Percentiles rank a stretch among this genome's conserved stretches.
These are phyloP conservation scores for Oophaga pumilio DNA, from an alignment of 2,113 vertebrate genomes.

Conservation along the genomic window DNA sequence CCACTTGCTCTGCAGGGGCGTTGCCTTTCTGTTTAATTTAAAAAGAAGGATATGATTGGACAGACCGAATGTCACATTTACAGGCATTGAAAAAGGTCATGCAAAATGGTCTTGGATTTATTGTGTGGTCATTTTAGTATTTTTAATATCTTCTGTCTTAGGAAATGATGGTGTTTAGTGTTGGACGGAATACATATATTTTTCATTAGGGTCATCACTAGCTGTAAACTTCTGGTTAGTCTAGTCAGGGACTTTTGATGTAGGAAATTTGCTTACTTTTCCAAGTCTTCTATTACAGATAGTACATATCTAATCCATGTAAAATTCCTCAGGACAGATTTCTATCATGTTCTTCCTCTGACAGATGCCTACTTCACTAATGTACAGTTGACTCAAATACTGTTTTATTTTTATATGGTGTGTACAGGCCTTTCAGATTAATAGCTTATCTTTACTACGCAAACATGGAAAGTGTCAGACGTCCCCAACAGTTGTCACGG, in stretches of 20 bases:
- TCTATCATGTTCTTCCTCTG: constrained; percentile 38
- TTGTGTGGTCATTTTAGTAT: not conserved
- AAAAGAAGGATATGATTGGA: not conserved
- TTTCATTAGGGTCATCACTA: not conserved
- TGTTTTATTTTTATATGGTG: constrained; percentile 39
- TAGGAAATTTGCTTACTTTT: not conserved
- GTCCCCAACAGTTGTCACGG: not conserved
- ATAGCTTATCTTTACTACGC: not conserved
- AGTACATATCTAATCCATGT: constrained; percentile 6
- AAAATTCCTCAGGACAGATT: constrained; percentile 33
- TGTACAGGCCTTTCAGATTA: constrained; percentile 5
- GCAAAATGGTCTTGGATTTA: not conserved
- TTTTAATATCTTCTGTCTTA: not conserved
- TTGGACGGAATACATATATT: not conserved
- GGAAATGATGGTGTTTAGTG: not conserved
- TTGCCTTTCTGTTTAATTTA: not conserved
- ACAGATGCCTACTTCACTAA: constrained; percentile 19
- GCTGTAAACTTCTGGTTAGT: not conserved
- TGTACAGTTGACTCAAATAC: not conserved
- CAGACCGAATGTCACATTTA: not conserved
- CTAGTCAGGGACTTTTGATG: not conserved
- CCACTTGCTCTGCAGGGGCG: not conserved
- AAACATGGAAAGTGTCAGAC: not conserved
- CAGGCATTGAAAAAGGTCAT: not conserved
- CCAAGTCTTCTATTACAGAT: constrained; percentile 18